phyloP scores from a whole-genome alignment of 2,888 invertebrate genomes.

The Acleris cristana region DNA sequence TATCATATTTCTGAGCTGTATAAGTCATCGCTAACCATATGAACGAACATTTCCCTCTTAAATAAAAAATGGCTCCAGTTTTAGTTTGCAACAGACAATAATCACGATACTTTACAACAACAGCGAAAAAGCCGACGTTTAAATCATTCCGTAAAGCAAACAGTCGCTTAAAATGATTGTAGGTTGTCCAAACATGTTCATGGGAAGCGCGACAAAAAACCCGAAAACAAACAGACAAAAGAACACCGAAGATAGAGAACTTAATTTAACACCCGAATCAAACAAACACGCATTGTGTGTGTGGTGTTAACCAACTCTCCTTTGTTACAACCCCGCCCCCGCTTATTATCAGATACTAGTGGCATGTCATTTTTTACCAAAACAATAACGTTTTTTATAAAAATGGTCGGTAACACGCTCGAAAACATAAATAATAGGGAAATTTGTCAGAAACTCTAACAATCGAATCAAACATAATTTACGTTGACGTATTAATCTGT shows the following conservation, averaged over 20 bases:
- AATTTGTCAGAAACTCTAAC: slow-evolving; percentile 68
- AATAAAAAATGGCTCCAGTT: not conserved
- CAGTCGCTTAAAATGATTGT: slow-evolving; percentile 55
- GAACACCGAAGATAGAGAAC: slow-evolving; percentile 68
- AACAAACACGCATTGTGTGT: slow-evolving; percentile 73
- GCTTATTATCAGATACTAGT: slow-evolving; percentile 80
- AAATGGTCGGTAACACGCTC: slow-evolving; percentile 59
- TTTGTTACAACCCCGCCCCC: slow-evolving; percentile 78
- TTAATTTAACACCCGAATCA: slow-evolving; percentile 82
- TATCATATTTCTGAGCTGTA: no score
- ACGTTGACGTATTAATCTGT: slow-evolving; percentile 63
- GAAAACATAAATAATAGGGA: slow-evolving; percentile 55
- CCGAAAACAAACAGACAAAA: slow-evolving; percentile 61
- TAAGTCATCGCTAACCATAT: no score
- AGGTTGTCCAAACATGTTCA: slow-evolving; percentile 41
- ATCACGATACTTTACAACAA: not conserved
- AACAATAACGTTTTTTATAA: slow-evolving; percentile 75
- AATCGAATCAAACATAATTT: slow-evolving; percentile 64
- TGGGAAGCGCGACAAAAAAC: slow-evolving; percentile 64
- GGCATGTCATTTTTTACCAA: slow-evolving; percentile 83
- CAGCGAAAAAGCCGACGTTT: slow-evolving; percentile 2
- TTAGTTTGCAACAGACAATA: not conserved
- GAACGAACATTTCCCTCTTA: no score
- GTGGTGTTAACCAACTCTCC: slow-evolving; percentile 79
- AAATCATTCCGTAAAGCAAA: slow-evolving; percentile 55